A percentile compares a stretch with the other conserved stretches of the same genome.
These are phyloP conservation scores for Microtus ochrogaster DNA, from an alignment of 2,113 vertebrate genomes.

Conservation along the genomic window DNA sequence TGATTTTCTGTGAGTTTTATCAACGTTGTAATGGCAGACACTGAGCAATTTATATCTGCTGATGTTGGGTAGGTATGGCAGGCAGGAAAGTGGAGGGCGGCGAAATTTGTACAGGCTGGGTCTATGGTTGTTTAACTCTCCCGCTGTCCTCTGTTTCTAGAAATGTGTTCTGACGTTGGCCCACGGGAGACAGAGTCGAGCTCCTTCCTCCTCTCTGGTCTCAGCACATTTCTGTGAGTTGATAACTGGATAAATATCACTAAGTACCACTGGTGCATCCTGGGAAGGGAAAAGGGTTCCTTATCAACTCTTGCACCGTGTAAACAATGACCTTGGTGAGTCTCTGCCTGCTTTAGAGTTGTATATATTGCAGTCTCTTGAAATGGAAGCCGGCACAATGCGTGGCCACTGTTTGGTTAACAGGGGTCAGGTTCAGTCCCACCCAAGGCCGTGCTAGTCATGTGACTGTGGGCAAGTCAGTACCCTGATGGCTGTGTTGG, in stretches of 20 bases:
- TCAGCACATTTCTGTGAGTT: background rate
- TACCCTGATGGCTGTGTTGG: background rate
- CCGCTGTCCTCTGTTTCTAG: background rate
- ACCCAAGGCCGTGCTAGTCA: background rate
- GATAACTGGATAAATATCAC: background rate
- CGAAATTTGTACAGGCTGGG: background rate
- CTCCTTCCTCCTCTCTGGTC: background rate
- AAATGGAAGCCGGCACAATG: background rate
- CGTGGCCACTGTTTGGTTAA: no score
- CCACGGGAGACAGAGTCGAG: background rate
- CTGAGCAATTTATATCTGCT: background rate
- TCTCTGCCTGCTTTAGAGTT: background rate
- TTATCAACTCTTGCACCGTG: background rate
- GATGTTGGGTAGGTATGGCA: background rate
- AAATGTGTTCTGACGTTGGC: background rate
- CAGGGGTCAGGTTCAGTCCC: background rate
- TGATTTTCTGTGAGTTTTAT: background rate
- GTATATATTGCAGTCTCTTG: background rate
- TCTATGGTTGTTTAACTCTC: background rate
- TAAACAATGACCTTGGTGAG: background rate
- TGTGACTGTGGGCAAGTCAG: background rate
- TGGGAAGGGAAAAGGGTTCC: background rate
- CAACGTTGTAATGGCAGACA: slow-evolving; percentile 5
- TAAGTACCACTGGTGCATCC: rapidly evolving
- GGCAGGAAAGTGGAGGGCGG: background rate